A percentile compares a stretch with the other conserved stretches of the same genome.
These are phyloP conservation scores for Crambe crambe DNA, from an alignment of 37 sponge, comb jelly and placozoan species.

Conservation along the genomic window DNA sequence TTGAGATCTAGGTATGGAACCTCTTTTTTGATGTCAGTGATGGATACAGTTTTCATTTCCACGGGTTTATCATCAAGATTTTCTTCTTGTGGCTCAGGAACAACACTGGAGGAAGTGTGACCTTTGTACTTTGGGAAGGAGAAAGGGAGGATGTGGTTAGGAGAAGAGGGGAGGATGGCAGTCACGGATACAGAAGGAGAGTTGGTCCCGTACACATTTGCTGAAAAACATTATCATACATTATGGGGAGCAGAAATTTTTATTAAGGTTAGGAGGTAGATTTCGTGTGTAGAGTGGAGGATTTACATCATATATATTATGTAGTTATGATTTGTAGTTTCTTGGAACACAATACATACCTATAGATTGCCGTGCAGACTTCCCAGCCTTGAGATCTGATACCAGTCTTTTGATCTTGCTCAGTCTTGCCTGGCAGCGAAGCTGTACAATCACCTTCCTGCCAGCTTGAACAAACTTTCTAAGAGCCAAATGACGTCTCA, in stretches of 20 bases:
- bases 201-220: neutral
- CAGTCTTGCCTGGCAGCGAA: constrained; percentile 37
- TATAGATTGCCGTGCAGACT: constrained; percentile 1
- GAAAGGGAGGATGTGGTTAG: constrained; percentile 9
- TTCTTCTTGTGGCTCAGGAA: neutral
- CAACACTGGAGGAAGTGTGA: neutral
- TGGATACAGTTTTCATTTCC: neutral
- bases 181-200: neutral
- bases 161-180: neutral
- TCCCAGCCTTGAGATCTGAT: constrained; percentile 21
- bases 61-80: neutral
- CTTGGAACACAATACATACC: too few relatives aligned
- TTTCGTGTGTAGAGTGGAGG: neutral
- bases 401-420: constrained; percentile 24
- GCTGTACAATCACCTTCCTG: constrained; percentile 57
- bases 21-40: constrained; percentile 2
- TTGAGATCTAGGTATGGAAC: constrained; percentile 37
- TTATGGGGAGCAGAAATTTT: too few relatives aligned
- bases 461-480: constrained; percentile 72
- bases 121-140: constrained; percentile 44
- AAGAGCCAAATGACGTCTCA: constrained; percentile 35
- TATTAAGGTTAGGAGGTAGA: too few relatives aligned
- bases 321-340: neutral
- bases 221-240: neutral
- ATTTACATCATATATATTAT: neutral